Evolutionary conservation across 2,797 vertebrate species (phyloP).

Genomic region (Falco cherrug): DNA sequence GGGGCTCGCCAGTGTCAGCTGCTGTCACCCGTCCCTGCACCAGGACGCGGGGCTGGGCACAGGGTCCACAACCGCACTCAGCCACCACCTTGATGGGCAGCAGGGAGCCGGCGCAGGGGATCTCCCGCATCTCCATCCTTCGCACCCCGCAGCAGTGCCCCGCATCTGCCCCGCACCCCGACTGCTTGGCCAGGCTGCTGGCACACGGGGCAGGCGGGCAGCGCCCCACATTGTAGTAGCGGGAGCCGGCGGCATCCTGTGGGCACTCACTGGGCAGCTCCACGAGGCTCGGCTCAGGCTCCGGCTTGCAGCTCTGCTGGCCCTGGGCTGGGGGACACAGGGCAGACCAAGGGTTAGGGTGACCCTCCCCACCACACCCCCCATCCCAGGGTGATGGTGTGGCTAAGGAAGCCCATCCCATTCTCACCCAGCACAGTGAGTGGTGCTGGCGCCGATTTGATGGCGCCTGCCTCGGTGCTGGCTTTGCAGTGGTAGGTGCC

Average conservation of each 20-base stretch:
- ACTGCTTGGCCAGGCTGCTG: constrained; percentile 70
- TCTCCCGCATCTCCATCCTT: constrained; percentile 80
- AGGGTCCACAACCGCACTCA: constrained; percentile 87
- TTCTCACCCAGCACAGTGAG: constrained; percentile 86
- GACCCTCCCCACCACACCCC: not conserved
- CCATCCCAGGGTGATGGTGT: fast-evolving
- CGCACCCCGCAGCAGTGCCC: constrained; percentile 86
- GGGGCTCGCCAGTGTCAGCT: constrained; percentile 85
- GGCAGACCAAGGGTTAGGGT: not conserved
- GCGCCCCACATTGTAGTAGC: constrained; percentile 86
- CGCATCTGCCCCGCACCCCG: constrained; percentile 80
- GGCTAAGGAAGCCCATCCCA: fast-evolving
- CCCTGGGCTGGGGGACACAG: constrained; percentile 78
- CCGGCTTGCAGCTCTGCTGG: constrained; percentile 82
- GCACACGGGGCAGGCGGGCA: constrained; percentile 85
- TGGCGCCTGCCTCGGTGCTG: constrained; percentile 84
- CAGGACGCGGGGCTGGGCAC: constrained; percentile 83
- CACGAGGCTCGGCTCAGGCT: constrained; percentile 84
- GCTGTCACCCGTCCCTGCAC: constrained; percentile 88
- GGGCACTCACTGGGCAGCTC: constrained; percentile 88
- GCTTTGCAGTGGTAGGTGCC: constrained; percentile 93
- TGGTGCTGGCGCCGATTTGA: constrained; percentile 83
- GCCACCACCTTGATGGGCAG: constrained; percentile 87
- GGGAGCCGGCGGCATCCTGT: constrained; percentile 78
- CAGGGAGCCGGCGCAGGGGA: constrained; percentile 83